These are phyloP conservation scores for Nothocercus julius DNA, from an alignment of 2,113 vertebrate species.

Conservation along the genomic window DNA sequence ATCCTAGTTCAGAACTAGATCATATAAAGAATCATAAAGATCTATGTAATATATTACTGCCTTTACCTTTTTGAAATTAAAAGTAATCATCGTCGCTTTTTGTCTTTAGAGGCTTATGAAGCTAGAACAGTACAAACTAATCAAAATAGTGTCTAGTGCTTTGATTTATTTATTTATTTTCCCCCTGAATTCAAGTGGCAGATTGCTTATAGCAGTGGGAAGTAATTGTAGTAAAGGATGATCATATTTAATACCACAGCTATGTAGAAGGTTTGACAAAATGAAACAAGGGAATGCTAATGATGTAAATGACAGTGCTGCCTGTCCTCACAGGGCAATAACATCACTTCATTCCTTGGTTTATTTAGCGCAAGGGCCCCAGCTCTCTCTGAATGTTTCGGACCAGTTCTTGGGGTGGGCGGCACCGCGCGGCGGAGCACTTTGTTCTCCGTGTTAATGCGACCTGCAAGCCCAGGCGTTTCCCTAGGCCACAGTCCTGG, in stretches of 20 bases:
- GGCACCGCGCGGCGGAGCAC: background rate
- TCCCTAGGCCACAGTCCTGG: background rate
- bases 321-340: background rate
- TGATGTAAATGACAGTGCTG: background rate
- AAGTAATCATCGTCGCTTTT: background rate
- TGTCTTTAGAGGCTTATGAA: background rate
- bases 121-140: background rate
- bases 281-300: background rate
- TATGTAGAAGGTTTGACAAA: background rate
- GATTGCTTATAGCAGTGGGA: background rate
- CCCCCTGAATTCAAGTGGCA: background rate
- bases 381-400: background rate
- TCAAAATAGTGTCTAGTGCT: background rate
- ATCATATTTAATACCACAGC: background rate
- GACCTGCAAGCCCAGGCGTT: background rate
- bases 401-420: background rate
- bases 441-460: background rate
- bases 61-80: background rate
- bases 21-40: background rate
- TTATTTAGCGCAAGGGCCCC: background rate
- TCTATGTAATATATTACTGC: background rate
- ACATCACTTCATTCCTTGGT: background rate
- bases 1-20: background rate
- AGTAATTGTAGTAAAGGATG: background rate
- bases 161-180: background rate